Evolutionary conservation across 2,113 vertebrate genomes (phyloP), one percentile per base, ranked within the genome.

Genomic region (Percopsis transmontana): DNA sequence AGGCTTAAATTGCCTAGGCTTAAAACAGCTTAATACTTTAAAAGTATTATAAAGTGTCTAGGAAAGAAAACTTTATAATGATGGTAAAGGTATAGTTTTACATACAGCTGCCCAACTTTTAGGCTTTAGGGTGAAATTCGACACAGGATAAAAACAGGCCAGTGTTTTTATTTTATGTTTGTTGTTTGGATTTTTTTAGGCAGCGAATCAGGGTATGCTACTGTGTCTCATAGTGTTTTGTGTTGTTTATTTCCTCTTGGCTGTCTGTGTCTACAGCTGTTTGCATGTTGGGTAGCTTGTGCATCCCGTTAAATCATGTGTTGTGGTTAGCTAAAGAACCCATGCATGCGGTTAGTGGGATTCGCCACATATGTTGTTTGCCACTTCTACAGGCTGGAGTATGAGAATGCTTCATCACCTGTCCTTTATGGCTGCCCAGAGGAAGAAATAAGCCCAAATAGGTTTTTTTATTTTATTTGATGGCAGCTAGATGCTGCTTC

Each of bases 391-490:
- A 18, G 27, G n/a, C 54, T 42, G 33, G 5, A 18, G 56, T 58
- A 58, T 72, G 66, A 58, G 60, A 63, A 21, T 48, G 27, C 62
- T 42, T 80, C 68, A 70, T 70, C 73, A 50, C 54, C 53, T 58
- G 59, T 42, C 44, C 40, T 81, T 77, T 74, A 76, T 2, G 15
- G 58, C 13, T 2, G 33, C 0, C 14, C 21, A 42, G 62, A 63
- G 74, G n/a, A n/a, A n/a, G 80, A 85, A 76, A 64, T 67, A 45
- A 51, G 77, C 45, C 65, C 62, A 18, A 55, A 54, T 59, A 51
- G 58, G 47, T 50, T 40, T 68, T 13, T n/a, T 45, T 3, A 45
- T 15, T 82, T 84, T 77, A 81, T 67, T 72, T 27, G 59, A 73
- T 51, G 62, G n/a, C 51, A 11, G 20, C 15, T 15, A 38, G 20